Base-by-base conservation (phyloP, 2,888 invertebrate species). In the Villa cingulata region DNA sequence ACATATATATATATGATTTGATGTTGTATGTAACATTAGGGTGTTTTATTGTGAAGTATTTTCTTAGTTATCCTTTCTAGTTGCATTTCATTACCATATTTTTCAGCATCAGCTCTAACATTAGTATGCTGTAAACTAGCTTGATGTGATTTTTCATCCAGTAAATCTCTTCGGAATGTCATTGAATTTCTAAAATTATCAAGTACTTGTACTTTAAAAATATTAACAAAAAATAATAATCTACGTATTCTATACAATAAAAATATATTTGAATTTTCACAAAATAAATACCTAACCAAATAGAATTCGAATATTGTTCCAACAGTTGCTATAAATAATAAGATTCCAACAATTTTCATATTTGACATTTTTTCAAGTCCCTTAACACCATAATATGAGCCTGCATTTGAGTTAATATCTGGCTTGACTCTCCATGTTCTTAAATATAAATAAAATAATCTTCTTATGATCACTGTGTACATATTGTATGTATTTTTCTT, bases 311-410 rank as follows among this genome's bases (percentile, higher is more conserved):
- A 51, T 12, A 74, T 46, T n/a, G 77, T 68, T 2, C 80, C 80
- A 40, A 80, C 36, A 3, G 74, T 54, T 16, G 80, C 75, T 27
- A 84, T 58, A 1, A 74, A 60, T 15, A 79, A 53, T 50, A 81
- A 75, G 19, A 75, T 59, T 4, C 74, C 53, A 2, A 80, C 77
- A 23, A 86, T 74, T 47, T 72, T 70, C 43, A 67, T 68, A 64
- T 84, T 85, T 1, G 81, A 74, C 9, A 80, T 55, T 56, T 72
- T 77, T 47, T 72, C 74, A 0, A 79, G 40, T 1, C 80, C 80
- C 50, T 70, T 70, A 1, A 80, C 68, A 1, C 82, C 81, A 63
- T 83, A 83, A 58, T 80, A 82, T 1, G 72, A 63, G n/a, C 72
- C 69, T 5, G 64, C 62, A 53, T 63, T 59, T 9, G 61, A 46